These are phyloP conservation scores for Spea bombifrons DNA, from an alignment of 2,113 vertebrate species.

Conservation along the genomic window DNA sequence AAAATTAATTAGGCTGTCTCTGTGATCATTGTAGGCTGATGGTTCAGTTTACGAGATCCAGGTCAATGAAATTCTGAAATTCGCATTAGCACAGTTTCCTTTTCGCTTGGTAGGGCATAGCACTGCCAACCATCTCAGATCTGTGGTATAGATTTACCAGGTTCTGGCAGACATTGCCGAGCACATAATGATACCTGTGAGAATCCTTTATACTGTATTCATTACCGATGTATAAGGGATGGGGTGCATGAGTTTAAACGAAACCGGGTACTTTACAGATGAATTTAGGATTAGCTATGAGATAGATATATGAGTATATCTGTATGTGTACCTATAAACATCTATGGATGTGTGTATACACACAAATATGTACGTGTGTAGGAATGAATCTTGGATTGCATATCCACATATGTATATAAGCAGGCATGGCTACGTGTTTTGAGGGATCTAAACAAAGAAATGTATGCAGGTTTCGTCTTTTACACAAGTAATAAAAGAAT, in stretches of 20 bases:
- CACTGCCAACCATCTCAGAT: slow-evolving; percentile 34
- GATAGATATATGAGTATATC: not conserved
- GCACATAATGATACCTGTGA: slow-evolving; percentile 31
- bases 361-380: not conserved
- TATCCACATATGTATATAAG: too few relatives aligned
- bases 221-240: slow-evolving; percentile 28
- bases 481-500: too few relatives aligned
- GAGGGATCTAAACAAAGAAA: too few relatives aligned
- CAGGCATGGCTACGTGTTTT: too few relatives aligned
- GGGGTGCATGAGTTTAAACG: not conserved
- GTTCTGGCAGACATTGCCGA: slow-evolving; percentile 25
- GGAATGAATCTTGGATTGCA: too few relatives aligned
- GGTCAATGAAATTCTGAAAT: slow-evolving; percentile 51
- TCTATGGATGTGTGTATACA: not conserved
- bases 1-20: slow-evolving; percentile 59
- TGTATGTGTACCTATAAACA: not conserved
- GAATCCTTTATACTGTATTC: slow-evolving; percentile 14
- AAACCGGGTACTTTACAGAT: slow-evolving; percentile 21
- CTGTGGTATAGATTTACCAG: slow-evolving; percentile 44
- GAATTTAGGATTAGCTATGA: not conserved
- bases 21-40: slow-evolving; percentile 51
- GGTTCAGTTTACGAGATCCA: slow-evolving; percentile 56
- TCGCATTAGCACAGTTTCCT: slow-evolving; percentile 39
- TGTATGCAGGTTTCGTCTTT: too few relatives aligned
- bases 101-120: slow-evolving; percentile 29